Evolutionary conservation across 1,140 invertebrate genomes (phyloP), one percentile per base, ranked within the genome.

Genomic region (Pectinophora gossypiella): DNA sequence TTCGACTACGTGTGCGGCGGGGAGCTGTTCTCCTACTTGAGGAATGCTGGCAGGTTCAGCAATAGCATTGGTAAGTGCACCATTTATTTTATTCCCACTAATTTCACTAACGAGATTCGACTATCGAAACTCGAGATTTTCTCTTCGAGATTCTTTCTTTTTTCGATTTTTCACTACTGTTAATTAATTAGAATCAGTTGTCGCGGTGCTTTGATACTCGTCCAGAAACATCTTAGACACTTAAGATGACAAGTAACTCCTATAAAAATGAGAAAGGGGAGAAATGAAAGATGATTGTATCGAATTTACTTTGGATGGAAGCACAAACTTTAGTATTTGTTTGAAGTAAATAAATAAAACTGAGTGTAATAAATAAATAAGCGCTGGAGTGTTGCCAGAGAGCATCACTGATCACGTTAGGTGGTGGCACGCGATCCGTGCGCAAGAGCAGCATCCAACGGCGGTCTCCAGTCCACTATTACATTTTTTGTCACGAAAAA

Each of bases 1-100:
- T 94, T 99, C 72, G 98, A 99, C 79, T 99, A 97, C 83, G 95
- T 97, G 0, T 94, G 94, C 54, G 98, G 98, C 6, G 98, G 98
- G 6, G 98, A 99, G 88, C 89, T 99, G 3, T 99, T 99, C 81
- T 96, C 97, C 1, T 99, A 99, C 85, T 88, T 99, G 35, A 91
- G 97, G 48, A 97, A 96, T 76, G 94, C 95, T n/a, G 96, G 96
- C 58, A 90, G 94, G 73, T 99, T 99, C 85, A 93, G 93, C 63
- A 94, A 93, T 64, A 90, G 91, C 57, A 96, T 96, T 59, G 95
- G 95, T 91, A 90, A 89, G 71, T 76, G 54, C 40, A 19, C 13
- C 12, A 9, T 45, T 19, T 9, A 32, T 32, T 9, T 32, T 32
- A 3, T 12, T 32, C 2, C 9, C 27, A 32, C 27, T 32, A 12